phyloP scores from a whole-genome alignment of 2,888 invertebrate species.

The Cancer borealis region DNA sequence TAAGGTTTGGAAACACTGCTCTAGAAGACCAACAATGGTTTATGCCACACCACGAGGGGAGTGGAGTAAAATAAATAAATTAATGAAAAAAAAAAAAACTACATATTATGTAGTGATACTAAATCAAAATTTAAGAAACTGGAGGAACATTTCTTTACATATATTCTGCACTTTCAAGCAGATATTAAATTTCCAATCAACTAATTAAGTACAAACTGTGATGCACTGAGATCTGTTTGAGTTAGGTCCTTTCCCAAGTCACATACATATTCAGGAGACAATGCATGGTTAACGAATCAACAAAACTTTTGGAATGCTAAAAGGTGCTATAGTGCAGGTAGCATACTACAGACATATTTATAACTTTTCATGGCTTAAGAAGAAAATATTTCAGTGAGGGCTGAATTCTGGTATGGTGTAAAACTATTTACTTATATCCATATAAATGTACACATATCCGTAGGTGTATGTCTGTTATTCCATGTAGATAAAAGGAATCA shows the following conservation, averaged over 20 bases:
- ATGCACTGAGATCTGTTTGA: conserved; percentile 26
- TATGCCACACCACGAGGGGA: too few relatives aligned
- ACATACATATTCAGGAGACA: conserved; percentile 46
- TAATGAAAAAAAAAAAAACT: neutral
- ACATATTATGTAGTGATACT: neutral
- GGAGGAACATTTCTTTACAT: neutral
- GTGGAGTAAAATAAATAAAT: too few relatives aligned
- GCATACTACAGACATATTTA: conserved; percentile 50
- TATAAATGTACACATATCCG: conserved; percentile 44
- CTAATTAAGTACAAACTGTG: neutral
- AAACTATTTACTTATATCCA: conserved; percentile 5
- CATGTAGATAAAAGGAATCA: conserved; percentile 46
- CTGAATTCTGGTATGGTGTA: conserved; percentile 53
- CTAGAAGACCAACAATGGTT: too few relatives aligned
- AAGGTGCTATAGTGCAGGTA: conserved; percentile 41
- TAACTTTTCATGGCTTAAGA: conserved; percentile 60
- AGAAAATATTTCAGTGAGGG: conserved; percentile 58
- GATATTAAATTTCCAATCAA: neutral
- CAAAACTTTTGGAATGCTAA: conserved; percentile 36
- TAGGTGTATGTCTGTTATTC: conserved; percentile 51
- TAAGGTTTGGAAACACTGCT: too few relatives aligned
- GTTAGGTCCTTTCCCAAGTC: conserved; percentile 57
- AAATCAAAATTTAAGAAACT: neutral
- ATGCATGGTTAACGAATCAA: conserved; percentile 58
- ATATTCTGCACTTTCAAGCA: neutral